phyloP scores from a whole-genome alignment of 2,888 invertebrate species.

The Drosophila recens region DNA sequence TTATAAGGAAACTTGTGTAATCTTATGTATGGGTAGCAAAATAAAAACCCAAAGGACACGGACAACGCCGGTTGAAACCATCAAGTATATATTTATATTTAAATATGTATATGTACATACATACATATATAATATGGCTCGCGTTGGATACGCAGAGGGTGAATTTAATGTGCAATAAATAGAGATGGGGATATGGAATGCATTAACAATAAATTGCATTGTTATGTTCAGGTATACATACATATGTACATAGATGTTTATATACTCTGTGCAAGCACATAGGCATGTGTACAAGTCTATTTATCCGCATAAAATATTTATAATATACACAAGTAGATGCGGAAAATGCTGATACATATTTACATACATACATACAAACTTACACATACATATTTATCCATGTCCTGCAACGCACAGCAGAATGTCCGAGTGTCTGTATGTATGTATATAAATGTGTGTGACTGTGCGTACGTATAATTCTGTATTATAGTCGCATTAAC shows the following conservation, averaged over 20 bases:
- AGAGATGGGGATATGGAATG: conserved; percentile 2
- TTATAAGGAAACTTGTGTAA: too few relatives aligned
- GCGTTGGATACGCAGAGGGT: conserved; percentile 6
- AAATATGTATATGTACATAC: background rate
- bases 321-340: conserved; percentile 11
- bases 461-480: background rate
- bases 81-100: background rate
- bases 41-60: background rate
- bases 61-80: background rate
- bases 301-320: conserved; percentile 15
- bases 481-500: conserved; percentile 15
- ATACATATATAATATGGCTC: background rate
- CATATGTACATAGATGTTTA: background rate
- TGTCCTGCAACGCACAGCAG: background rate
- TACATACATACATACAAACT: background rate
- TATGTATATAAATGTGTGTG: background rate
- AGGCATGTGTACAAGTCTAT: background rate
- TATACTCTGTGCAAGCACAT: too few relatives aligned
- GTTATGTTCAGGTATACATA: conserved; percentile 11
- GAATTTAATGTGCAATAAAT: conserved; percentile 6
- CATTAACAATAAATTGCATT: conserved; percentile 48
- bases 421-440: background rate
- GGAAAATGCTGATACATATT: conserved; percentile 1
- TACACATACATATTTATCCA: background rate
- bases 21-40: background rate